Percentiles rank a stretch among this genome's conserved stretches.
phyloP scores from a whole-genome alignment of 2,113 vertebrate genomes.

The Phoenicopterus ruber region DNA sequence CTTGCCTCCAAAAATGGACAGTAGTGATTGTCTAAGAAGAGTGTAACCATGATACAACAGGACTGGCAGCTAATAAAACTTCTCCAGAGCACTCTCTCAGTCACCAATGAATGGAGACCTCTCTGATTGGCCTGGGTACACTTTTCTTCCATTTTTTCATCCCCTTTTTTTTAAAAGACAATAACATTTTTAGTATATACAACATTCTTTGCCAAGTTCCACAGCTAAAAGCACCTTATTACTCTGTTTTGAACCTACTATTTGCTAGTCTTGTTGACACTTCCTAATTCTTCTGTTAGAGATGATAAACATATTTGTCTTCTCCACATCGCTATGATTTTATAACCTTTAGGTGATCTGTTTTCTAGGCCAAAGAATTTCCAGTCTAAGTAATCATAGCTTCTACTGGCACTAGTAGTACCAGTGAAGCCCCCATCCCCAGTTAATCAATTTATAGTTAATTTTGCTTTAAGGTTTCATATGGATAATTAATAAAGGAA shows the following conservation, averaged over 20 bases:
- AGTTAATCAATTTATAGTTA: not conserved
- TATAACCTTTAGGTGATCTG: not conserved
- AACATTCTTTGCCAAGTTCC: not conserved
- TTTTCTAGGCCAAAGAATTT: not conserved
- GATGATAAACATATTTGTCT: not conserved
- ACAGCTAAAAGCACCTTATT: not conserved
- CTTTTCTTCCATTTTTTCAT: not conserved
- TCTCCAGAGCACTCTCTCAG: not conserved
- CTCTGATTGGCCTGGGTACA: not conserved
- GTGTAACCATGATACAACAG: not conserved
- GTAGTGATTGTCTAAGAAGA: not conserved
- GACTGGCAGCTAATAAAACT: not conserved
- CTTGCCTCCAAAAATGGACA: not conserved
- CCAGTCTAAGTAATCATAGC: not conserved
- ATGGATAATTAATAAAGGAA: not conserved
- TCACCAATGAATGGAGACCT: not conserved
- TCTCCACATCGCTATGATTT: not conserved
- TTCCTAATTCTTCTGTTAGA: not conserved
- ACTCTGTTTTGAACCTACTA: not conserved
- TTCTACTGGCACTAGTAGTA: not conserved
- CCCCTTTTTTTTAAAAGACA: not conserved
- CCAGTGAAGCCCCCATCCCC: not conserved
- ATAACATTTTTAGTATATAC: not conserved
- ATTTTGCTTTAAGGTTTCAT: not conserved
- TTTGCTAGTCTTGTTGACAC: not conserved